Percentiles rank a stretch among this genome's conserved stretches.
phyloP scores from a whole-genome alignment of 2,888 invertebrate species.

The Leptopilina drosophilae region DNA sequence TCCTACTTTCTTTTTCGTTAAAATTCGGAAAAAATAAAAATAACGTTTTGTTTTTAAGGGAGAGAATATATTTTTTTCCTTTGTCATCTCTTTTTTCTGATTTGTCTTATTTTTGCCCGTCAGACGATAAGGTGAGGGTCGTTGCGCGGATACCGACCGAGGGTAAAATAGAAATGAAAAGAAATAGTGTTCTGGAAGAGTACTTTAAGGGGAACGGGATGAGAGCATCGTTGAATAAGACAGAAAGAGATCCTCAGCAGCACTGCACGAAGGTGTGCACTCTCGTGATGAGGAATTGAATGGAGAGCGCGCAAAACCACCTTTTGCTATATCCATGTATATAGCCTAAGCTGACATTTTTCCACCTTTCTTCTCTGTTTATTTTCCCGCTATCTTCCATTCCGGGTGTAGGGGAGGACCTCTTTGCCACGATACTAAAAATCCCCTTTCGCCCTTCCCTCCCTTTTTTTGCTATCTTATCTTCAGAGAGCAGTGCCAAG shows the following conservation, averaged over 20 bases:
- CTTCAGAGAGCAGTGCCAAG: constrained; percentile 20
- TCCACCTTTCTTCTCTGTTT: constrained; percentile 59
- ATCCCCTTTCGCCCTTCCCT: constrained; percentile 31
- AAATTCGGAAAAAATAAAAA: no score
- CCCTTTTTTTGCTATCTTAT: constrained; percentile 27
- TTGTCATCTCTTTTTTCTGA: neutral
- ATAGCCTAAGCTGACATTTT: constrained; percentile 53
- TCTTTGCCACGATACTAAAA: constrained; percentile 32
- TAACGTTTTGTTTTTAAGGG: no score
- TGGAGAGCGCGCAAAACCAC: constrained; percentile 58
- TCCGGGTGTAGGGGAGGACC: constrained; percentile 12
- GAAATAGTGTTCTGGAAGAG: constrained; percentile 58
- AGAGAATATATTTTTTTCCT: neutral
- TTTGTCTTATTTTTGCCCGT: neutral
- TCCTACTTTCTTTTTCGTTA: no score
- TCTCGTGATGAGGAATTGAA: constrained; percentile 67
- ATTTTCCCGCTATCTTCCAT: constrained; percentile 56
- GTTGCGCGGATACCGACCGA: constrained; percentile 41
- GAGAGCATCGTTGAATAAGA: constrained; percentile 10
- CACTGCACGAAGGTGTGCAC: constrained; percentile 55
- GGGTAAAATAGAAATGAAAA: constrained; percentile 57
- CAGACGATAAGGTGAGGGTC: constrained; percentile 42
- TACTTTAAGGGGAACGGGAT: constrained; percentile 52
- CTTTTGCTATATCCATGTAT: constrained; percentile 44
- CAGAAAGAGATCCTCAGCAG: constrained; percentile 17